Base-by-base conservation (phyloP, 1,140 invertebrate genomes). In the Cylas formicarius region DNA sequence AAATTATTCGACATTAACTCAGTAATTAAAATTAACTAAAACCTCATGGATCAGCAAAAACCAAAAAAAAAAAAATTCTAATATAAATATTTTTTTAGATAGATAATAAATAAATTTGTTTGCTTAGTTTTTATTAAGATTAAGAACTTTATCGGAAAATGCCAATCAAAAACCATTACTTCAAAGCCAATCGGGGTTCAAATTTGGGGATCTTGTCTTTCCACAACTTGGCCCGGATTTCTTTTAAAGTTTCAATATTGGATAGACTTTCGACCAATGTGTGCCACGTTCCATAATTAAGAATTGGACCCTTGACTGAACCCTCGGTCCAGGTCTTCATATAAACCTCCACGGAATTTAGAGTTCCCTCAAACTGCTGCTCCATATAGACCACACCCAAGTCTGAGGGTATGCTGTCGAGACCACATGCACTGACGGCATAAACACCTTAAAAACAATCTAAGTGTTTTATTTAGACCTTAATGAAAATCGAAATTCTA, bases 401-500 rank as follows among this genome's bases (percentile, higher is more conserved):
- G 61, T 97, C 93, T 28, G 76, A 74, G 3, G 92, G 91, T 53
- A 97, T 84, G 46, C 79, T 80, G 56, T 94, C 92, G 61, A 92
- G 88, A 1, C 92, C 93, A 70, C 91, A 95, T 8, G 89, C 82
- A 52, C 86, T 89, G 9, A 97, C 68, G 7, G 96, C 70, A 59
- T 88, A 93, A 1, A 92, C 71, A 4, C 72, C 48, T 46, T 17
- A 29, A 45, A 11, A 32, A 11, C 13, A 8, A n/a, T 11, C 8
- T 22, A 5, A 39, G 4, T 27, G 28, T 2, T 16, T 36, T 36
- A 36, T 10, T n/a, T 36, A 24, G n/a, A 39, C 11, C 6, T 26
- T 4, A 7, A 10, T 20, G 3, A 18, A 17, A 28, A 3, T 32
- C n/a, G n/a, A 21, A 37, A 11, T 6, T 37, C 34, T 31, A 20